These are phyloP conservation scores for Choloepus hoffmanni DNA, from an alignment of 2,113 vertebrate genomes.

Conservation along the genomic window DNA sequence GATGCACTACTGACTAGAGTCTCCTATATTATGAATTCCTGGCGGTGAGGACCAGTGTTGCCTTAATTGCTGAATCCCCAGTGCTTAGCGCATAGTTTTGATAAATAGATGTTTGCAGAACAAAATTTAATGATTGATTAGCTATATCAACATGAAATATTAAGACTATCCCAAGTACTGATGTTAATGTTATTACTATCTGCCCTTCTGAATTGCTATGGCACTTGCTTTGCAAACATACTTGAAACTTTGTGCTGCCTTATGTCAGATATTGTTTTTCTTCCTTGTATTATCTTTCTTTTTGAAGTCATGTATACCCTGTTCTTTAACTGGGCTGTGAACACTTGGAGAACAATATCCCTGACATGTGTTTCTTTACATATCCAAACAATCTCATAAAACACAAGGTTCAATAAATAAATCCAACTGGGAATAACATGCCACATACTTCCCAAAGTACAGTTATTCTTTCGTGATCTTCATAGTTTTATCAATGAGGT, in stretches of 20 bases:
- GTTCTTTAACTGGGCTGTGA: not conserved
- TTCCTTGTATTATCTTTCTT: not conserved
- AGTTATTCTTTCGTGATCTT: not conserved
- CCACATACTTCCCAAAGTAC: not conserved
- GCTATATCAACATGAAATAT: not conserved
- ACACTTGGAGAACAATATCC: not conserved
- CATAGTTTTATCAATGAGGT: not conserved
- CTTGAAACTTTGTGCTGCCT: not conserved
- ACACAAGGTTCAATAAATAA: not conserved
- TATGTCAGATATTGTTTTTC: not conserved
- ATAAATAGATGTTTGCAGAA: constrained; percentile 20
- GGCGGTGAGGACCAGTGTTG: not conserved
- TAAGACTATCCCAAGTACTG: not conserved
- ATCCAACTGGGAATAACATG: not conserved
- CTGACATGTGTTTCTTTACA: not conserved
- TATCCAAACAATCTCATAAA: constrained; percentile 5
- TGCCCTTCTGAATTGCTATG: not conserved
- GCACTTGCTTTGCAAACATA: not conserved
- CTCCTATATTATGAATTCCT: not conserved
- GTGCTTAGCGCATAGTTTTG: not conserved
- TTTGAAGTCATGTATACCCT: not conserved
- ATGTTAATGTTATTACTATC: not conserved
- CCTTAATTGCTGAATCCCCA: not conserved
- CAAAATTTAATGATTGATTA: not conserved
- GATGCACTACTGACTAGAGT: not conserved